These are phyloP conservation scores for Brachionus sp. DNA, from an alignment of 1,140 invertebrate species.

Conservation along the genomic window DNA sequence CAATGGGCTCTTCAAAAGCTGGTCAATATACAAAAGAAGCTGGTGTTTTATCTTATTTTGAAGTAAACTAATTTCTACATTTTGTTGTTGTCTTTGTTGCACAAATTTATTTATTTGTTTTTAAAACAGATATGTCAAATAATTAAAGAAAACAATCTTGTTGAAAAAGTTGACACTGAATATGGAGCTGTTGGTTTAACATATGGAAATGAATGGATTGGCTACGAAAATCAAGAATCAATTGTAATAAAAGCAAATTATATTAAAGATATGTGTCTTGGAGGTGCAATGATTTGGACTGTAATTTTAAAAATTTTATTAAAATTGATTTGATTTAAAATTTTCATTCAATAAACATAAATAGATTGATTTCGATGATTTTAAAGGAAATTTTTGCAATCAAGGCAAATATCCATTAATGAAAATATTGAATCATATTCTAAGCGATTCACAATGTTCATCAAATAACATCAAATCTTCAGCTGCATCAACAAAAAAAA, in stretches of 20 bases:
- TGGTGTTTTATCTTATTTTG: slow-evolving; percentile 85
- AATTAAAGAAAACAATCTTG: slow-evolving; percentile 57
- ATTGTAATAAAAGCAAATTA: slow-evolving; percentile 48
- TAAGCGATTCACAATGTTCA: slow-evolving; percentile 4
- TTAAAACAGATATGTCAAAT: slow-evolving; percentile 11
- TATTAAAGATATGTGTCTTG: slow-evolving; percentile 29
- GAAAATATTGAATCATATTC: slow-evolving; percentile 70
- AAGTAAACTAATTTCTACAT: slow-evolving; percentile 62
- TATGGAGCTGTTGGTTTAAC: slow-evolving; percentile 74
- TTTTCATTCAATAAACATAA: neutral
- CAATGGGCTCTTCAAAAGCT: neutral
- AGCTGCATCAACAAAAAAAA: neutral
- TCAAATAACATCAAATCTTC: neutral
- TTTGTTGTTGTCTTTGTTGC: neutral
- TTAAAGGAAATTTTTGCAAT: slow-evolving; percentile 67
- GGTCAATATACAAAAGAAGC: slow-evolving; percentile 73
- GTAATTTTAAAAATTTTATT: slow-evolving; percentile 47
- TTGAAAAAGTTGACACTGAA: slow-evolving; percentile 61
- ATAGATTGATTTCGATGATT: slow-evolving; percentile 51
- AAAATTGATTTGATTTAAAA: neutral
- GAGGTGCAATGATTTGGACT: slow-evolving; percentile 42
- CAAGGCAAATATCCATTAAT: slow-evolving; percentile 79
- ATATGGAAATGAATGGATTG: slow-evolving; percentile 80
- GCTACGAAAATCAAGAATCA: slow-evolving; percentile 73
- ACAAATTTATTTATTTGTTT: neutral